Evolutionary conservation across 2,113 vertebrate species (phyloP), one percentile per base, ranked within the genome.

Genomic region (Rhinoderma darwinii): DNA sequence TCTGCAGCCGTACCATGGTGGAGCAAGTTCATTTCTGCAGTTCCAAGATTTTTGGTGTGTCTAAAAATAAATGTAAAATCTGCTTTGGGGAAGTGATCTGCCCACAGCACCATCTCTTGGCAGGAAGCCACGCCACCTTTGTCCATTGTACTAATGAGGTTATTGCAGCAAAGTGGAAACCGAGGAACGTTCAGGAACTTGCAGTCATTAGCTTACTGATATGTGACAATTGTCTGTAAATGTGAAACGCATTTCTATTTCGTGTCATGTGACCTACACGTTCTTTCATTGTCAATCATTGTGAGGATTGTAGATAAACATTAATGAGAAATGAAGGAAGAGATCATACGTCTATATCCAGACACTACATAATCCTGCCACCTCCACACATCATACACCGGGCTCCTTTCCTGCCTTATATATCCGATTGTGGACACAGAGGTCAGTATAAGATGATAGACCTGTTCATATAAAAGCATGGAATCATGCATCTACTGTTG

Each of bases 61-160:
- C 35, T 73, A 25, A 73, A 73, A 39, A 35, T 68, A 68, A 68
- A 73, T 39, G 18, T 39, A 73, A 20, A 73, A 66, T 66, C 63
- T 66, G 63, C n/a, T 66, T 66, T 66, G 30, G 63, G 30, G 30
- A 66, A 14, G 59, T 63, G n/a, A 63, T 63, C n/a, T 2, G 27
- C 30, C 15, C 32, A 7, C 15, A 68, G 63, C 63, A 17, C 63
- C 63, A 7, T 68, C 63, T 68, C 63, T 68, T 35, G 30, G 27
- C 61, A 66, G 61, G 32, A 9, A 17, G 61, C 27, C 61, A 15
- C 61, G 10, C 15, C 66, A 70, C 20, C 35, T 25, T 25, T 72
- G 35, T 72, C 68, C 35, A 41, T 41, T 41, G 35, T 41, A 72
- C 37, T 41, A 11, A 25, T 39, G 20, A 72, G 35, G 35, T 72